These are phyloP conservation scores for Falco biarmicus DNA, from an alignment of 2,797 vertebrate species.

Conservation along the genomic window DNA sequence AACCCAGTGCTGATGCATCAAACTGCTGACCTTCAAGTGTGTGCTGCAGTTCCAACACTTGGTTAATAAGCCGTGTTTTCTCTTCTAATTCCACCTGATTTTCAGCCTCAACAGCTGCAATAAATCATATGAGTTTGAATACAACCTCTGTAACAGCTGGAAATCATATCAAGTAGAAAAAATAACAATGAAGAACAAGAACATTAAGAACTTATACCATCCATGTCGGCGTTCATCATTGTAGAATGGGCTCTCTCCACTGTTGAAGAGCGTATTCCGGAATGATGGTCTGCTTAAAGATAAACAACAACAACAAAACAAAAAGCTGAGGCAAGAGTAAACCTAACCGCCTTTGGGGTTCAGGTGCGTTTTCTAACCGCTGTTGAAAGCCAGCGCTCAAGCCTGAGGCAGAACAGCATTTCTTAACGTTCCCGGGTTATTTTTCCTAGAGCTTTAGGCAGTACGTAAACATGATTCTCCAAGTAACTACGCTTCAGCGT, in stretches of 20 bases:
- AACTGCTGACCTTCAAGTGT: conserved; percentile 93
- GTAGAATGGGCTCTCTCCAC: conserved; percentile 73
- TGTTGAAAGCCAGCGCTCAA: neutral
- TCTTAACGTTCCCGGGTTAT: neutral
- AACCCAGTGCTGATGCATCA: neutral
- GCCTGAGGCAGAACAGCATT: neutral
- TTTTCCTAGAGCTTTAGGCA: neutral
- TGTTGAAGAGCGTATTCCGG: conserved; percentile 74
- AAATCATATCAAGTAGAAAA: neutral
- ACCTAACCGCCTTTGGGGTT: neutral
- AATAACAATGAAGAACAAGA: neutral
- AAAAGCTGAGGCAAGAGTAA: neutral
- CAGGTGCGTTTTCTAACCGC: neutral
- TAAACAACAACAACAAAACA: neutral
- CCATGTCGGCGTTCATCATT: conserved; percentile 97
- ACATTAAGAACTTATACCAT: conserved; percentile 79
- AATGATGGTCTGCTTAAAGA: conserved; percentile 72
- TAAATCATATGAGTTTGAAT: conserved; percentile 58
- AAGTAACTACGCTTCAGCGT: neutral
- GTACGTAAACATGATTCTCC: accelerated
- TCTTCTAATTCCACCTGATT: conserved; percentile 98
- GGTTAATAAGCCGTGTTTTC: conserved; percentile 97
- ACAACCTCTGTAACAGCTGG: neutral
- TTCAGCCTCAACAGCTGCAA: conserved; percentile 91
- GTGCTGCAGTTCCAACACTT: conserved; percentile 98